Percentiles rank a stretch among this genome's conserved stretches.
phyloP scores from a whole-genome alignment of 2,113 vertebrate genomes.

The Diphyllodes magnificus region DNA sequence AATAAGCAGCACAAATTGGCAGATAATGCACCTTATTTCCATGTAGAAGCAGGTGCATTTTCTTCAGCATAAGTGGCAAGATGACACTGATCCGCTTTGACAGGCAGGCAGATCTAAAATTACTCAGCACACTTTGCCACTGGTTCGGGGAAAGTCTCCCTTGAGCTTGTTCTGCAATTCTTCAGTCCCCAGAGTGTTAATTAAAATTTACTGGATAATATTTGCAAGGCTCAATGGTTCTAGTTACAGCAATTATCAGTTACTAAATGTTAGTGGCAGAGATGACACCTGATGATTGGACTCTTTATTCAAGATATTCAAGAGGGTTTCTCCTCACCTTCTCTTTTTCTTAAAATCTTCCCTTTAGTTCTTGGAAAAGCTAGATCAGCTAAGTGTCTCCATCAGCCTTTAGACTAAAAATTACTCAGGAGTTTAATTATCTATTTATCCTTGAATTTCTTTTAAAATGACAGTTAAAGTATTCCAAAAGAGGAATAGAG shows the following conservation, averaged over 20 bases:
- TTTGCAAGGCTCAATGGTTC: slow-evolving; percentile 76
- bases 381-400: slow-evolving; percentile 39
- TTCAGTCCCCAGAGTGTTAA: slow-evolving; percentile 76
- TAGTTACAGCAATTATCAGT: slow-evolving; percentile 78
- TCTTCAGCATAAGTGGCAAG: slow-evolving; percentile 64
- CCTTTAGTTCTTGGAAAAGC: slow-evolving; percentile 35
- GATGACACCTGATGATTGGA: slow-evolving; percentile 63
- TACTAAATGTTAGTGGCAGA: slow-evolving; percentile 72
- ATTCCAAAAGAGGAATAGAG: neutral
- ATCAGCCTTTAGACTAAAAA: slow-evolving; percentile 13
- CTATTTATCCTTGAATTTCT: slow-evolving; percentile 2
- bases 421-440: slow-evolving; percentile 1
- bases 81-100: slow-evolving; percentile 78
- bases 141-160: slow-evolving; percentile 60
- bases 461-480: neutral
- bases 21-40: slow-evolving; percentile 78
- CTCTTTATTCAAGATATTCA: slow-evolving; percentile 37
- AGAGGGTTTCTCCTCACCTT: neutral
- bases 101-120: slow-evolving; percentile 79
- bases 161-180: slow-evolving; percentile 67
- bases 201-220: slow-evolving; percentile 82
- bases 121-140: slow-evolving; percentile 71
- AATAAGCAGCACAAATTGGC: slow-evolving; percentile 76
- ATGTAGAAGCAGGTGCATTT: slow-evolving; percentile 76
- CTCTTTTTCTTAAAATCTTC: neutral